Conservation (phyloP, 2,797 vertebrate species). For the Acanthis flammea region DNA sequence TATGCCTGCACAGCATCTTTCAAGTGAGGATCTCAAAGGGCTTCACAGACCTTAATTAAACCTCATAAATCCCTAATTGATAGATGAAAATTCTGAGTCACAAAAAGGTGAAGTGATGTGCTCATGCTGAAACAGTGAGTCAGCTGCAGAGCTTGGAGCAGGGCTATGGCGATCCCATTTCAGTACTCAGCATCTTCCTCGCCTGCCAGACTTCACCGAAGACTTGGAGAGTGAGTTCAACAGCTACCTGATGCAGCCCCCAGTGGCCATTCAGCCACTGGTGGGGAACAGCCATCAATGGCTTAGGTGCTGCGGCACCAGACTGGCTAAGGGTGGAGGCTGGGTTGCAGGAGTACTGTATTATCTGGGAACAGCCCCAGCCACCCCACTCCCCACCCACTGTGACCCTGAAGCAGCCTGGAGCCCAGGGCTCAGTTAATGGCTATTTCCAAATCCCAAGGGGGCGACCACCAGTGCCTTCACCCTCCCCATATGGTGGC, state of each 20-base stretch:
- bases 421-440: not conserved
- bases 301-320: not conserved
- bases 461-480: not conserved
- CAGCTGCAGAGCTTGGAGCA: conserved; percentile 17
- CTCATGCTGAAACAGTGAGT: conserved; percentile 28
- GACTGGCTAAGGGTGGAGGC: not conserved
- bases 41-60: conserved; percentile 62
- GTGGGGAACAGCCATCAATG: rapidly evolving
- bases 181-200: not conserved
- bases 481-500: rapidly evolving
- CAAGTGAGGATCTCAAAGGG: conserved; percentile 35
- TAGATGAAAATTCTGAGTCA: conserved; percentile 65
- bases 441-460: not conserved
- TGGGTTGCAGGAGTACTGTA: not conserved
- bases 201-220: rapidly evolving
- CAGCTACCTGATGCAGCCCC: not conserved
- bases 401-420: not conserved
- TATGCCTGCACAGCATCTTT: conserved; percentile 49
- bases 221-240: not conserved
- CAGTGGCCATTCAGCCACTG: rapidly evolving
- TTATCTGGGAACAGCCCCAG: not conserved
- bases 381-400: not conserved
- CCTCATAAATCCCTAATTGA: conserved; percentile 58
- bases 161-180: not conserved
- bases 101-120: conserved; percentile 52